phyloP scores from a whole-genome alignment of 23 tunicate species.

The Trididemnum nubilum region DNA sequence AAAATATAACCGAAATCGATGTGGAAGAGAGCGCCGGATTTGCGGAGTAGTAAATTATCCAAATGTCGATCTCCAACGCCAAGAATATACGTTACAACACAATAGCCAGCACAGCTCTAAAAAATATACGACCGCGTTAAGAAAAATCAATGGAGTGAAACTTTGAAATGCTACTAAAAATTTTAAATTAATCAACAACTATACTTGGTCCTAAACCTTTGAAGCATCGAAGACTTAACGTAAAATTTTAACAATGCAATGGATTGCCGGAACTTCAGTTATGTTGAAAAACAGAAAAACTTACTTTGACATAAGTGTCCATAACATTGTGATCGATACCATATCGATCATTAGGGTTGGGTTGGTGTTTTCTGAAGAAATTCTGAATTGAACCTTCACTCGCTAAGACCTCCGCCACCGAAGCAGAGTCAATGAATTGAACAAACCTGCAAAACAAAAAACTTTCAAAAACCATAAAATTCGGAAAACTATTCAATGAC shows the following conservation, averaged over 20 bases:
- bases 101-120: conserved; percentile 94
- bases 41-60: conserved; percentile 84
- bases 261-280: no score
- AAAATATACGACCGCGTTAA: no score
- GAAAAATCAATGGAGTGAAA: no score
- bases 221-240: no score
- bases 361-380: conserved; percentile 75
- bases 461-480: no score
- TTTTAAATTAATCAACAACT: no score
- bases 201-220: no score
- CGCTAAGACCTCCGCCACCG: conserved; percentile 81
- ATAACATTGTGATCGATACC: conserved; percentile 84
- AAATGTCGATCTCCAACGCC: conserved; percentile 97
- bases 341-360: conserved; percentile 51
- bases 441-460: conserved; percentile 47
- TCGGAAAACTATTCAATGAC: no score
- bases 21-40: conserved; percentile 81
- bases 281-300: background rate
- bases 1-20: conserved; percentile 96
- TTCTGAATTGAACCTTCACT: conserved; percentile 84
- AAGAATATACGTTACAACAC: conserved; percentile 92
- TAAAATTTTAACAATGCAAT: no score
- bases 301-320: conserved; percentile 84
- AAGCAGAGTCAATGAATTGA: conserved; percentile 67
- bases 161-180: no score